phyloP scores from a whole-genome alignment of 2,113 vertebrate genomes.

The Melanotaenia duboulayi region DNA sequence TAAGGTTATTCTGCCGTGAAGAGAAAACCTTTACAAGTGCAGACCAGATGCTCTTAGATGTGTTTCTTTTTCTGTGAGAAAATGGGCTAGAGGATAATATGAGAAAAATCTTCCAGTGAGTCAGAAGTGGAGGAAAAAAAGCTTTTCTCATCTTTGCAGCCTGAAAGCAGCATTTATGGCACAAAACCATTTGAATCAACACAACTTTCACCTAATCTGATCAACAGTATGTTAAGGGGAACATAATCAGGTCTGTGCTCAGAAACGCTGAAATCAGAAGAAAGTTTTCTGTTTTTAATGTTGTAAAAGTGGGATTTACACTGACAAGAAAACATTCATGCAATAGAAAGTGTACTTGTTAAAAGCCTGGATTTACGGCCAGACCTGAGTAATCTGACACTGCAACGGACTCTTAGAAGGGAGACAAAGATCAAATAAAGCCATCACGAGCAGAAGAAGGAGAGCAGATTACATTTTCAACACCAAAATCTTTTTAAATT shows the following conservation, averaged over 20 bases:
- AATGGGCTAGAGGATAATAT: slow-evolving; percentile 41
- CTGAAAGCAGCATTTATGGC: slow-evolving; percentile 32
- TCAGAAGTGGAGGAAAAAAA: slow-evolving; percentile 29
- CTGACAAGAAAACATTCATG: slow-evolving; percentile 31
- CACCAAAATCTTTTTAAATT: slow-evolving; percentile 12
- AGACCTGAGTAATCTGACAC: slow-evolving; percentile 10
- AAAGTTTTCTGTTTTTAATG: slow-evolving; percentile 19
- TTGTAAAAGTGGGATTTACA: slow-evolving; percentile 36
- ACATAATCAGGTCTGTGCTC: slow-evolving; percentile 33
- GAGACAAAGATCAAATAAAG: slow-evolving; percentile 49
- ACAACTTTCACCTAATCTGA: slow-evolving; percentile 36
- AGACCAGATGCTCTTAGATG: slow-evolving; percentile 39
- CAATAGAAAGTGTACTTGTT: slow-evolving; percentile 30
- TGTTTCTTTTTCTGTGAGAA: slow-evolving; percentile 47
- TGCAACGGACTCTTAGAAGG: slow-evolving; percentile 22
- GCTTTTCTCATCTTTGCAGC: slow-evolving; percentile 14
- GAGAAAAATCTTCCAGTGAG: slow-evolving; percentile 13
- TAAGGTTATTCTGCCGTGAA: slow-evolving; percentile 7
- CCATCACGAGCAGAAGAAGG: slow-evolving; percentile 11
- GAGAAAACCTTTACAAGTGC: slow-evolving; percentile 25
- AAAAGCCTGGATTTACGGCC: slow-evolving; percentile 40
- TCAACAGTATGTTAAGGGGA: slow-evolving; percentile 38
- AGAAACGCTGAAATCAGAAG: slow-evolving; percentile 12
- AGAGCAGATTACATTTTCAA: slow-evolving; percentile 6
- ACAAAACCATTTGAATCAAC: slow-evolving; percentile 32